Conservation (phyloP, 2,113 vertebrate species). For the Speoplatyrhinus poulsoni region DNA sequence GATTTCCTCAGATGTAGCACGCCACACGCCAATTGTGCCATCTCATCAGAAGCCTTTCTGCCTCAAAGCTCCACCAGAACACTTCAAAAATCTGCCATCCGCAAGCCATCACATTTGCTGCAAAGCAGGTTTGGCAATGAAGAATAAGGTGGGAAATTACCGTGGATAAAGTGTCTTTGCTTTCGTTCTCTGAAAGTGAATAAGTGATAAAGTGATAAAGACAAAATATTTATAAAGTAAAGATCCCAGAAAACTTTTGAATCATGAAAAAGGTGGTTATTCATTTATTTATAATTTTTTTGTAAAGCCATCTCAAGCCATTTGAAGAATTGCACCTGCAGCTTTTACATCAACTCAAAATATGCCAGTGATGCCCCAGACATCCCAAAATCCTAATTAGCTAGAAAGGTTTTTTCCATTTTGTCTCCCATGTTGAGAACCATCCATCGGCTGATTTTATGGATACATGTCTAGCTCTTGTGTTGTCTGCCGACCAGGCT, state of each 20-base stretch:
- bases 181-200: background rate
- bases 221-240: too few relatives aligned
- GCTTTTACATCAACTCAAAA: background rate
- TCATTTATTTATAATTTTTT: too few relatives aligned
- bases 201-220: background rate
- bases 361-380: conserved; percentile 8
- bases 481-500: conserved; percentile 43
- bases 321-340: too few relatives aligned
- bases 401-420: conserved; percentile 48
- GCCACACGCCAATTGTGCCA: conserved; percentile 24
- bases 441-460: conserved; percentile 60
- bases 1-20: conserved; percentile 43
- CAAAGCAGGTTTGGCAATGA: conserved; percentile 1
- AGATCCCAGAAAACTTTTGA: too few relatives aligned
- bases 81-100: conserved; percentile 24
- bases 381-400: conserved; percentile 25
- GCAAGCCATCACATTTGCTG: conserved; percentile 17
- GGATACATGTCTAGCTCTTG: conserved; percentile 41
- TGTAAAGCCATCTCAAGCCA: too few relatives aligned
- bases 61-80: conserved; percentile 32
- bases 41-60: conserved; percentile 33
- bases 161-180: background rate
- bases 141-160: background rate
- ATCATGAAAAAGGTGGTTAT: too few relatives aligned
- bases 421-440: conserved; percentile 43